Percentiles rank a stretch among this genome's conserved stretches.
Evolutionary conservation across 2,113 vertebrate species (phyloP).

Genomic region (Etheostoma cragini): DNA sequence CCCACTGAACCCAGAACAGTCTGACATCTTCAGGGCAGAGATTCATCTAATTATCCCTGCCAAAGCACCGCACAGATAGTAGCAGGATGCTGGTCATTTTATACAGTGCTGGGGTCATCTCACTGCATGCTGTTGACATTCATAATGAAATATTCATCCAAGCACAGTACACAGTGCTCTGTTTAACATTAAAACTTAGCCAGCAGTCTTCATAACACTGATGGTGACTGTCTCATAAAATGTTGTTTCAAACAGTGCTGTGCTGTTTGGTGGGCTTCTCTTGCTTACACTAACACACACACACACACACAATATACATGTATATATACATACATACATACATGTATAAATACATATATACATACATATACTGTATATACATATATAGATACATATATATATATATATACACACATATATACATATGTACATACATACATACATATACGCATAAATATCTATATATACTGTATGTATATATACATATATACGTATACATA

Average conservation of each 20-base stretch:
- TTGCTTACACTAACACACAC: slow-evolving; percentile 10
- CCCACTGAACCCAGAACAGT: slow-evolving; percentile 55
- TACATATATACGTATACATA: too few relatives aligned
- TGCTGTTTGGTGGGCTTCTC: slow-evolving; percentile 43
- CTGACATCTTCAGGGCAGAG: slow-evolving; percentile 61
- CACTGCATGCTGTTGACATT: slow-evolving; percentile 65
- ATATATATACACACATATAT: too few relatives aligned
- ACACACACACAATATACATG: too few relatives aligned
- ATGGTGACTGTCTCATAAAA: slow-evolving; percentile 56
- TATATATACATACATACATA: too few relatives aligned
- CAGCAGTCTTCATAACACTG: slow-evolving; percentile 62
- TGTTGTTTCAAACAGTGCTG: slow-evolving; percentile 62
- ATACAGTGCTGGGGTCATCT: slow-evolving; percentile 59
- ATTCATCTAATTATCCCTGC: slow-evolving; percentile 69
- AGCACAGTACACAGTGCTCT: slow-evolving; percentile 54
- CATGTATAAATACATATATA: too few relatives aligned
- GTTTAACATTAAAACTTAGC: slow-evolving; percentile 71
- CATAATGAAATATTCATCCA: slow-evolving; percentile 75
- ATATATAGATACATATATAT: too few relatives aligned
- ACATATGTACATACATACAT: too few relatives aligned
- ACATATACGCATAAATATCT: too few relatives aligned
- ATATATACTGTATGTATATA: too few relatives aligned
- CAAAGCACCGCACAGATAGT: slow-evolving; percentile 38
- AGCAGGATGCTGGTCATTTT: slow-evolving; percentile 55
- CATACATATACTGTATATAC: too few relatives aligned